Percentiles rank a stretch among this genome's conserved stretches.
Conservation (phyloP, 1,140 invertebrate genomes). For the Atta texana region DNA sequence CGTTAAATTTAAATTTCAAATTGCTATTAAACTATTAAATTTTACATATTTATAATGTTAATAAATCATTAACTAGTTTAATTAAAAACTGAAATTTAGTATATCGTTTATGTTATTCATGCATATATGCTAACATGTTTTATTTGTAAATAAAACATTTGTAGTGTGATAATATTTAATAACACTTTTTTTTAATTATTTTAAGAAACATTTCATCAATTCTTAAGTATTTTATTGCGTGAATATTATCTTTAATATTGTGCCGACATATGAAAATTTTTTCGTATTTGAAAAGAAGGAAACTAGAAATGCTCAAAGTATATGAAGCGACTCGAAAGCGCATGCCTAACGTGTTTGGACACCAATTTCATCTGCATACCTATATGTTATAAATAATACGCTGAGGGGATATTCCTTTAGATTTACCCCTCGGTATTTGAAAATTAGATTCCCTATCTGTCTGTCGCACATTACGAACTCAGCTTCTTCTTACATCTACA, state of each 20-base stretch:
- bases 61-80: background rate
- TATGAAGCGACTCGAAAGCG: slow-evolving; percentile 67
- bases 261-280: slow-evolving; percentile 75
- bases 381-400: slow-evolving; percentile 83
- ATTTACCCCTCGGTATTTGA: slow-evolving; percentile 75
- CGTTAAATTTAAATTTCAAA: background rate
- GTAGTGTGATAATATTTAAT: background rate
- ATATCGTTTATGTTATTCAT: background rate
- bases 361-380: slow-evolving; percentile 81
- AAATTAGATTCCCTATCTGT: slow-evolving; percentile 85
- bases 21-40: background rate
- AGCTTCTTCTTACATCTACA: background rate
- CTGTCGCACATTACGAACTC: slow-evolving; percentile 60
- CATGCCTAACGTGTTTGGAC: slow-evolving; percentile 83
- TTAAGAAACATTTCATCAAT: background rate
- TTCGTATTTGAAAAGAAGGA: slow-evolving; percentile 73
- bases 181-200: background rate
- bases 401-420: slow-evolving; percentile 79
- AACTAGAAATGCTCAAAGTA: background rate
- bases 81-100: background rate
- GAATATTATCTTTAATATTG: slow-evolving; percentile 48
- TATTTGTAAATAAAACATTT: background rate
- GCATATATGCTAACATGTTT: background rate
- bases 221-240: background rate
- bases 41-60: background rate